Evolutionary conservation across 2,888 invertebrate genomes (phyloP), one percentile per base, ranked within the genome.

Genomic region (Aplocera efformata): DNA sequence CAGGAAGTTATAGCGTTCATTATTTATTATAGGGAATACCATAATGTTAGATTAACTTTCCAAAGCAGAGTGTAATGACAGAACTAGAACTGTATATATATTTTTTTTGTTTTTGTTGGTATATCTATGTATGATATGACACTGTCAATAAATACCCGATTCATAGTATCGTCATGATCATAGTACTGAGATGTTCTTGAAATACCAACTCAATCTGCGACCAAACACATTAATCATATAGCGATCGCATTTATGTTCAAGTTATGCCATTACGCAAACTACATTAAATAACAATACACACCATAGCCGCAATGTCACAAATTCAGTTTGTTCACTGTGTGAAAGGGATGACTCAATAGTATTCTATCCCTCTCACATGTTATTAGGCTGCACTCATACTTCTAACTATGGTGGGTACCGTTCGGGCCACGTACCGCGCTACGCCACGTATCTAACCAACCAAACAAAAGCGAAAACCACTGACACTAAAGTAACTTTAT

Each of bases 1-100:
- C 54, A 55, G 54, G 50, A 57, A 62, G 53, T 53, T 47, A 51
- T 50, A 58, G 53, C 48, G 46, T 55, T 47, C 53, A 53, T 36
- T 43, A 52, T 50, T 48, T 3, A 50, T 50, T 42, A 47, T 50
- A 46, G 46, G 42, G 37, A 47, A 52, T 52, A 50, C 35, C 32
- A 45, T 43, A 41, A 42, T 20, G 36, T 37, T 40, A 34, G 23
- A 27, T 39, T 33, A 39, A 39, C 32, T 38, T 38, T 46, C 25
- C 27, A 27, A 47, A 52, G 40, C 43, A 10, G 30, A 27, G 13
- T 36, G 33, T 36, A 47, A 44, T 40, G 43, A 7, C 40, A 38
- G 24, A 42, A 51, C 34, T 24, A 4, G 10, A 37, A 31, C 11
- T 23, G 9, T 10, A 9, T 9, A 3, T 3, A 5, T 17, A 17